Conservation (phyloP, 2,888 invertebrate genomes). For the Drymonia ruficornis region DNA sequence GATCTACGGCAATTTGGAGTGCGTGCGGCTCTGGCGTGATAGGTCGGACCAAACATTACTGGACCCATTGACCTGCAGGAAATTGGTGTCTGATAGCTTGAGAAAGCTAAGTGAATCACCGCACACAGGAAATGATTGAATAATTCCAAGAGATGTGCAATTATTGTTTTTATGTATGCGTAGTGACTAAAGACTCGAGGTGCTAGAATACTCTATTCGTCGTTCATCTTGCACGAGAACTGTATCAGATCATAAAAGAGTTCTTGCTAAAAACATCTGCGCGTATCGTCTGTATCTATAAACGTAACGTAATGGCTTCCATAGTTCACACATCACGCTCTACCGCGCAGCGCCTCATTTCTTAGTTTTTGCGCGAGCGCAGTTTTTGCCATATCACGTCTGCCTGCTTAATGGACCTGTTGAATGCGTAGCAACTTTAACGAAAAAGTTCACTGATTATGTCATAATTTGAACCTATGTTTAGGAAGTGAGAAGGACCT, state of each 20-base stretch:
- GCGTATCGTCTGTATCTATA: too few species aligned
- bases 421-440: constrained; percentile 5
- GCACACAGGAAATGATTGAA: neutral
- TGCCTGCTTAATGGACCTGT: constrained; percentile 26
- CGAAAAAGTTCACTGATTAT: too few species aligned
- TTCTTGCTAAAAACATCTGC: too few species aligned
- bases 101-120: constrained; percentile 20
- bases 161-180: too few species aligned
- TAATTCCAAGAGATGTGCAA: neutral
- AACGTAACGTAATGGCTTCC: constrained; percentile 4
- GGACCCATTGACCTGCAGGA: constrained; percentile 8
- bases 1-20: constrained; percentile 14
- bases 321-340: constrained; percentile 21
- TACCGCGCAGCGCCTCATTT: constrained; percentile 25
- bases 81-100: constrained; percentile 9
- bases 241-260: too few species aligned
- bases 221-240: too few species aligned
- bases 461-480: too few species aligned
- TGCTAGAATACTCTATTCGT: too few species aligned
- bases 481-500: too few species aligned
- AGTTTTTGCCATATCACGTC: constrained; percentile 1
- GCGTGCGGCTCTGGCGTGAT: constrained; percentile 25
- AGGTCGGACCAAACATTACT: constrained; percentile 15
- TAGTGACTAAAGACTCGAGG: too few species aligned
- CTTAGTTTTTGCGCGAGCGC: constrained; percentile 21